Percentiles rank a stretch among this genome's conserved stretches.
Evolutionary conservation across 2,888 invertebrate species (phyloP).

Genomic region (Tolmerus cingulatus): DNA sequence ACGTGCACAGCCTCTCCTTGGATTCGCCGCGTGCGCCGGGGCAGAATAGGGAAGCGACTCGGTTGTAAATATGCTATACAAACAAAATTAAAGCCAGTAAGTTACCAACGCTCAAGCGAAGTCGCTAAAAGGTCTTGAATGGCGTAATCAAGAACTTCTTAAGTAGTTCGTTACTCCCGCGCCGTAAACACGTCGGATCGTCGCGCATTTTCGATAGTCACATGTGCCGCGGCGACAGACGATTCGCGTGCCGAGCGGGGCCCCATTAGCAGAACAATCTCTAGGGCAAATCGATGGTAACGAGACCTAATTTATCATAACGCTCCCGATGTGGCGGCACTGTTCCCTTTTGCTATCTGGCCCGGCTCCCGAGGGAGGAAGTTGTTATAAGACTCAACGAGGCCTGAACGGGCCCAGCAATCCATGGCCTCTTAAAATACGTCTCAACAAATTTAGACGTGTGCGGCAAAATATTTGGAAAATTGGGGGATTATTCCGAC

Average conservation of each 20-base stretch:
- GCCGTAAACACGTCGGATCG: background rate
- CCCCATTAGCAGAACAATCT: background rate
- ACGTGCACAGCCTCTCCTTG: background rate
- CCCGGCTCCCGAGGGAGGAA: background rate
- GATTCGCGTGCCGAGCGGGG: background rate
- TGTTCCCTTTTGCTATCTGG: background rate
- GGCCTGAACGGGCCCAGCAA: background rate
- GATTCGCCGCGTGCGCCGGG: background rate
- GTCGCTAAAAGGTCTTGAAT: constrained; percentile 10
- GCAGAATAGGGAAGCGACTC: background rate
- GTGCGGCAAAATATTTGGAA: background rate
- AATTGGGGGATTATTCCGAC: background rate
- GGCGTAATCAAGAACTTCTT: constrained; percentile 22
- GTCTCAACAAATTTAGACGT: background rate
- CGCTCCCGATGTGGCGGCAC: background rate
- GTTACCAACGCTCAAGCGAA: background rate
- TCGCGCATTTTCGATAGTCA: background rate
- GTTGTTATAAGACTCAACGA: background rate
- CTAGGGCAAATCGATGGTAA: background rate
- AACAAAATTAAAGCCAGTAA: background rate
- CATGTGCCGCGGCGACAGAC: background rate
- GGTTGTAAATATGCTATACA: background rate
- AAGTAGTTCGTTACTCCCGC: constrained; percentile 19
- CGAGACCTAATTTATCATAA: constrained; percentile 35
- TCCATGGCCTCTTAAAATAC: background rate